A percentile compares a stretch with the other conserved stretches of the same genome.
phyloP scores from a whole-genome alignment of 2,797 vertebrate species.

The Psittacula derbiana region DNA sequence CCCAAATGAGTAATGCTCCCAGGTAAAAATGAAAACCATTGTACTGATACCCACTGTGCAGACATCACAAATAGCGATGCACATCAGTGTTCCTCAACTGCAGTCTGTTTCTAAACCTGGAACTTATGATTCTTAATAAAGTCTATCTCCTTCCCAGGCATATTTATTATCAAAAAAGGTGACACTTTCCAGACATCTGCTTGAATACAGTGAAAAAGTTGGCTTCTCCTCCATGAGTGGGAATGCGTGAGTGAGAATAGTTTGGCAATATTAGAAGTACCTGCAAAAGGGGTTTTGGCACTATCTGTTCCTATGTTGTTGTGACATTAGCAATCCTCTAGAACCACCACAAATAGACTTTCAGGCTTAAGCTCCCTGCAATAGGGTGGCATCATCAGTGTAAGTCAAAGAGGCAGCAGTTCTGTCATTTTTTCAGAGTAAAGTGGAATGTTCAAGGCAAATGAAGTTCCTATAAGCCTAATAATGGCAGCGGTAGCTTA shows the following conservation, averaged over 20 bases:
- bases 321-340: background rate
- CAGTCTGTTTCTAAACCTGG: background rate
- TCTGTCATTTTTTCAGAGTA: background rate
- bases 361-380: background rate
- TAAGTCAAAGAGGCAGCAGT: background rate
- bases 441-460: background rate
- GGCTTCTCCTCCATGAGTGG: background rate
- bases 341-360: background rate
- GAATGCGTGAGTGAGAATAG: background rate
- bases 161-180: background rate
- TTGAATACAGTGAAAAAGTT: background rate
- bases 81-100: fast-evolving
- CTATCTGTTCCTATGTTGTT: background rate
- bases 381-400: background rate
- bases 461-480: background rate
- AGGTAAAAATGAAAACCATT: background rate
- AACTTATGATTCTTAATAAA: background rate
- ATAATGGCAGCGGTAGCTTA: background rate
- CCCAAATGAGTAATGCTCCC: background rate
- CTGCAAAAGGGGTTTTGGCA: background rate
- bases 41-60: background rate
- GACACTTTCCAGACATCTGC: background rate
- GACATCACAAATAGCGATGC: background rate
- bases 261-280: background rate
- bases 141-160: background rate